Percentiles rank a stretch among this genome's conserved stretches.
phyloP scores from a whole-genome alignment of 1,140 invertebrate genomes.

The Calosoma granatense region DNA sequence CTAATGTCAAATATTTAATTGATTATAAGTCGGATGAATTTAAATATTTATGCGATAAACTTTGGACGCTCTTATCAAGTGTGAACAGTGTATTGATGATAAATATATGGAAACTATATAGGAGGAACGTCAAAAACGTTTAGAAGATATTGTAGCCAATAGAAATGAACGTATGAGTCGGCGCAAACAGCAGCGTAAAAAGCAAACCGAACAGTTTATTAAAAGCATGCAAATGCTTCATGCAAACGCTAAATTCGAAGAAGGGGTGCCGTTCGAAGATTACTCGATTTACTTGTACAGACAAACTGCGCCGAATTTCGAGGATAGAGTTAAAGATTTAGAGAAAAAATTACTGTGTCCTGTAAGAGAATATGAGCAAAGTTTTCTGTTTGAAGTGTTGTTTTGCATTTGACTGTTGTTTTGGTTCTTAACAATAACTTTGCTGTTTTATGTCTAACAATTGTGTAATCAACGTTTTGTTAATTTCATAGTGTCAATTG shows the following conservation, averaged over 20 bases:
- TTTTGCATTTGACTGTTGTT: constrained; percentile 6
- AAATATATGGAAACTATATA: too few species aligned
- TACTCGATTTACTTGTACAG: constrained; percentile 64
- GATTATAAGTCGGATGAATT: too few species aligned
- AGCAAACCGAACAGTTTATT: constrained; percentile 61
- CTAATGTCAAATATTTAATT: too few species aligned
- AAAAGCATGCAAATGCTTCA: constrained; percentile 70
- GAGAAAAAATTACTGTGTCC: constrained; percentile 62
- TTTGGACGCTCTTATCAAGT: too few species aligned
- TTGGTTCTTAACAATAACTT: too few species aligned
- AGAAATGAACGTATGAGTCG: constrained; percentile 51
- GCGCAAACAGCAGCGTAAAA: constrained; percentile 52
- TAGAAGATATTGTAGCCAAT: constrained; percentile 58
- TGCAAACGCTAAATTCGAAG: constrained; percentile 47
- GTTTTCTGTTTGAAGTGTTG: constrained; percentile 6
- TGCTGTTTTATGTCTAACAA: too few species aligned
- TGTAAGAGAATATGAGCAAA: constrained; percentile 42
- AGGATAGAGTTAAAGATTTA: constrained; percentile 65
- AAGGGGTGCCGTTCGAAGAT: constrained; percentile 53
- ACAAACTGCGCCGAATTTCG: constrained; percentile 61
- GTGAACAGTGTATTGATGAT: too few species aligned
- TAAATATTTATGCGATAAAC: too few species aligned
- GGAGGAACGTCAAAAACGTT: constrained; percentile 54
- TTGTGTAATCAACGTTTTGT: too few species aligned
- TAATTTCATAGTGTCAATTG: too few species aligned